Percentiles rank a stretch among this genome's conserved stretches.
Conservation (phyloP, 1,140 invertebrate species). For the Elymnias hypermnestra region DNA sequence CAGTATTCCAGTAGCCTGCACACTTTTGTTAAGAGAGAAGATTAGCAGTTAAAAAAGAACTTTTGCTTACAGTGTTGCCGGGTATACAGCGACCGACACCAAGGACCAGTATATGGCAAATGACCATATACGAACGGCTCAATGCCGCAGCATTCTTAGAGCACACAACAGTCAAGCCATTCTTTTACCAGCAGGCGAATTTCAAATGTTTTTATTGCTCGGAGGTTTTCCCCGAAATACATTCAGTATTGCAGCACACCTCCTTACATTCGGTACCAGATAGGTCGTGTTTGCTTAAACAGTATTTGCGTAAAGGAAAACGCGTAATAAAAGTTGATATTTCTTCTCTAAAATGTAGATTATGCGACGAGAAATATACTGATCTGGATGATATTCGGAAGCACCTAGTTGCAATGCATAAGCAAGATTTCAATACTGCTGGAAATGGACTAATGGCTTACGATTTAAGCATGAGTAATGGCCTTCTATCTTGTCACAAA, state of each 20-base stretch:
- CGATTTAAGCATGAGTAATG: conserved; percentile 43
- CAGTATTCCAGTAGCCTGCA: conserved; percentile 19
- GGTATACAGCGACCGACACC: conserved; percentile 34
- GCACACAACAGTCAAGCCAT: conserved; percentile 53
- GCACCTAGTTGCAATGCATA: conserved; percentile 43
- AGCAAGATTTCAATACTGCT: conserved; percentile 56
- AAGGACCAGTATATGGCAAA: conserved; percentile 64
- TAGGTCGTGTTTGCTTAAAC: conserved; percentile 42
- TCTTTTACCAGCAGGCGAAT: conserved; percentile 63
- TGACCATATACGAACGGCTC: conserved; percentile 61
- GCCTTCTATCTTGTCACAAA: conserved; percentile 52
- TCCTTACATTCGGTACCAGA: conserved; percentile 41
- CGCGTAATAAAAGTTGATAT: conserved; percentile 66
- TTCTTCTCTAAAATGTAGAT: conserved; percentile 48
- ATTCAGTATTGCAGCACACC: conserved; percentile 52
- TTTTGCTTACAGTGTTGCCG: conserved; percentile 52
- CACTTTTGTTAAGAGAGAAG: conserved; percentile 7
- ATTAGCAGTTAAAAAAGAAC: conserved; percentile 13
- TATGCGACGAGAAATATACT: conserved; percentile 52
- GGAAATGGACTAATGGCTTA: conserved; percentile 64
- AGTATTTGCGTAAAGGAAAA: conserved; percentile 61
- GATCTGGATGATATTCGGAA: conserved; percentile 54
- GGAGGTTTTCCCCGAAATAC: conserved; percentile 56
- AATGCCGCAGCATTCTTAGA: conserved; percentile 63
- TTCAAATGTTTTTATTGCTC: conserved; percentile 69